Evolutionary conservation across 2,113 vertebrate species (phyloP), one percentile per base, ranked within the genome.

Genomic region (Strix aluco): DNA sequence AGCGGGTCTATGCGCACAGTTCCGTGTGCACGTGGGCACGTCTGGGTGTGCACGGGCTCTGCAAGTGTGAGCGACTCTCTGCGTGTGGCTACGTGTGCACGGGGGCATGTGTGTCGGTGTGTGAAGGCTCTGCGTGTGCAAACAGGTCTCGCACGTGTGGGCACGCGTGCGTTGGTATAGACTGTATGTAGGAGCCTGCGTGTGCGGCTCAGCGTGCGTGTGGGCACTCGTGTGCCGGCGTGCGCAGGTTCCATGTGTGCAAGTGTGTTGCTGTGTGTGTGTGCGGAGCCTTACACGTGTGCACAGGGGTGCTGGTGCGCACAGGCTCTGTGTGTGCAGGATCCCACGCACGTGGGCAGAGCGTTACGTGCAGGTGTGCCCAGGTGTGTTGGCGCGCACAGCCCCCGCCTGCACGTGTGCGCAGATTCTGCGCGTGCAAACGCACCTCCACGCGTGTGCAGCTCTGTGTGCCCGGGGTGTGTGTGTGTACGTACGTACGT

Each of bases 31-130:
- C 2, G 21, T 14, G 46, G 12, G 21, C 32, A 16, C 0, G 4
- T 27, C 57, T 21, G 38, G 38, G 59, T 32, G 71, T 20, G 81
- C 84, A 18, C 51, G 13, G 79, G 77, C 61, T 38, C 51, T 52
- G 17, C 0, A 23, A 12, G 34, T 1, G 49, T 27, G 40, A 22
- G 63, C 7, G 36, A 11, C 8, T 15, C 36, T 55, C 57, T 46
- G 36, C 3, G 4, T 6, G 23, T 5, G 38, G 44, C 65, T 22
- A 0, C 1, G 25, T 0, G 4, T 21, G 52, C 13, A 8, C 2
- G 40, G 13, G 36, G 25, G 26, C 21, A 23, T 3, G 2, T 1
- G 47, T 11, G 20, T 29, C 5, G 52, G 54, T 26, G 67, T 5
- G 17, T 5, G 62, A 49, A n/a, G 42, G 71, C 36, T 40, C 67